Evolutionary conservation across 2,888 invertebrate species (phyloP).

Genomic region (Leistus spinibarbis): DNA sequence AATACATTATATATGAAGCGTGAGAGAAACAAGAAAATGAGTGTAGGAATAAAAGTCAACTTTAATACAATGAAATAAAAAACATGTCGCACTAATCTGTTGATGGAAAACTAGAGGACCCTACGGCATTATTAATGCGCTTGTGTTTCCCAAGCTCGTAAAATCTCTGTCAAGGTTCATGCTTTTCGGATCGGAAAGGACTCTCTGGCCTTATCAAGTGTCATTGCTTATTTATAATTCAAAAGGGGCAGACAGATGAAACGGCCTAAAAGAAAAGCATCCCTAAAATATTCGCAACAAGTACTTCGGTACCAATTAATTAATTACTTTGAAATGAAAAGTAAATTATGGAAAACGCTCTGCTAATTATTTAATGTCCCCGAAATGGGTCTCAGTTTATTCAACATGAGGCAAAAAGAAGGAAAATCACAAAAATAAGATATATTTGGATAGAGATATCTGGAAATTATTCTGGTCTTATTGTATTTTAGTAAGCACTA

Average conservation of each 20-base stretch:
- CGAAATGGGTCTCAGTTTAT: background rate
- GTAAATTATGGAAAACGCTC: background rate
- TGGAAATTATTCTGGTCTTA: no score
- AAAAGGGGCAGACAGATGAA: background rate
- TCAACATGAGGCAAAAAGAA: background rate
- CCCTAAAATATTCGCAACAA: background rate
- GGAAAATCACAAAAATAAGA: background rate
- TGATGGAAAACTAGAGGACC: background rate
- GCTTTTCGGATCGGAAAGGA: background rate
- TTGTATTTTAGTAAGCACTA: no score
- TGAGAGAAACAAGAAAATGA: no score
- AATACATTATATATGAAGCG: no score
- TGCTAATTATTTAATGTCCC: background rate
- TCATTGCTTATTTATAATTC: conserved; percentile 22
- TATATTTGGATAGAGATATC: no score
- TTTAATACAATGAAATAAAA: no score
- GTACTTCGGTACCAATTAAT: background rate
- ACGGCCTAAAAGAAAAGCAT: background rate
- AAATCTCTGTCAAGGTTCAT: background rate
- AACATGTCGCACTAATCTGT: background rate
- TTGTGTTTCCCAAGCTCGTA: background rate
- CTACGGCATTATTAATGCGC: background rate
- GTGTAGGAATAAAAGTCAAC: no score
- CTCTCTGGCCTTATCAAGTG: conserved; percentile 2
- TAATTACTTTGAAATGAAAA: background rate